Conservation (phyloP, 2,797 vertebrate species). For the Poecile montanus region DNA sequence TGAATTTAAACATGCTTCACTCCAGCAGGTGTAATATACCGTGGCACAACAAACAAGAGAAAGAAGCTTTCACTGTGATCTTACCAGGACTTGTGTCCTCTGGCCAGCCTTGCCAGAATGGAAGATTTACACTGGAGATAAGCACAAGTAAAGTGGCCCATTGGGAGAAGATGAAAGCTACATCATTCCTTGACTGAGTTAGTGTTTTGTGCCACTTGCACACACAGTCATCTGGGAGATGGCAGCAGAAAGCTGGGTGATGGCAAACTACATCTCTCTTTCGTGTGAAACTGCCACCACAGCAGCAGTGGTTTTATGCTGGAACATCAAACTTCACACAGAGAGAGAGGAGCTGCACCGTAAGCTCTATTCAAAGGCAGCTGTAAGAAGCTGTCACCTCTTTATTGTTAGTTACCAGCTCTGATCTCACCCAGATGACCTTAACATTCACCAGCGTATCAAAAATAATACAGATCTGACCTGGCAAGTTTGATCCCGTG, state of each 20-base stretch:
- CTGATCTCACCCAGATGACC: slow-evolving; percentile 20
- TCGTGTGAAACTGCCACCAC: background rate
- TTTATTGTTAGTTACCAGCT: background rate
- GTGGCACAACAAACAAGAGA: background rate
- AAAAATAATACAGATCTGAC: slow-evolving; percentile 21
- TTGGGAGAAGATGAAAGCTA: background rate
- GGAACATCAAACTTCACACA: accelerated
- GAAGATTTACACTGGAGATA: background rate
- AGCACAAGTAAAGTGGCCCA: background rate
- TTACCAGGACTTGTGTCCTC: background rate
- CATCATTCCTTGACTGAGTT: background rate
- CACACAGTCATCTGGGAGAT: background rate
- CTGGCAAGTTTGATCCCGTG: background rate
- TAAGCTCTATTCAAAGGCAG: background rate
- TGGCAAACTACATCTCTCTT: background rate
- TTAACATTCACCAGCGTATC: background rate
- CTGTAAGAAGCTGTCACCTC: background rate
- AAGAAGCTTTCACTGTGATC: background rate
- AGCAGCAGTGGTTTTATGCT: background rate
- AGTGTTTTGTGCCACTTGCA: background rate
- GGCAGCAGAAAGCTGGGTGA: background rate
- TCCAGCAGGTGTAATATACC: background rate
- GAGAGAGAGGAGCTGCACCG: background rate
- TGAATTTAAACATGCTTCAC: background rate
- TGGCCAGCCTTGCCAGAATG: background rate